A percentile compares a stretch with the other conserved stretches of the same genome.
Evolutionary conservation across 1,140 invertebrate species (phyloP).

Genomic region (Trichogramma pretiosum): DNA sequence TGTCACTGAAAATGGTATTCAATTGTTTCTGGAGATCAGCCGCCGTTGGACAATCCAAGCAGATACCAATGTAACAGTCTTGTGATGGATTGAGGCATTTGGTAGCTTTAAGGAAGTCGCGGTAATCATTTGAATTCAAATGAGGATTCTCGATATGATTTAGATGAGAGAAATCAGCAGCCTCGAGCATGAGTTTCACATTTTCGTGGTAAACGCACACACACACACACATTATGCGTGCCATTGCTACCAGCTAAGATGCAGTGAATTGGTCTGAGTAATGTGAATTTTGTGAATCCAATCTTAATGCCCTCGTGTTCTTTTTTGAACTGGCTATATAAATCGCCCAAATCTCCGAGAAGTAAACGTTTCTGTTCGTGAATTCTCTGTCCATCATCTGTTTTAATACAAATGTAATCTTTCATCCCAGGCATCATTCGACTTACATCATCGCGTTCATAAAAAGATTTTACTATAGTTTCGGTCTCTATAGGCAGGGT

Average conservation of each 20-base stretch:
- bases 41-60: constrained; percentile 4
- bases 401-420: constrained; percentile 14
- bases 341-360: constrained; percentile 4
- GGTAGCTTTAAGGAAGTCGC: not conserved
- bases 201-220: constrained; percentile 11
- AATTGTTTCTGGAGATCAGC: constrained; percentile 1
- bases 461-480: constrained; percentile 13
- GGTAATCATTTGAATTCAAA: constrained; percentile 1
- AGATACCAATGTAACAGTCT: constrained; percentile 5
- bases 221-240: constrained; percentile 14
- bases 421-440: constrained; percentile 13
- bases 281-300: constrained; percentile 11
- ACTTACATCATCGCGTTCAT: constrained; percentile 9
- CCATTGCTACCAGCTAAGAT: constrained; percentile 10
- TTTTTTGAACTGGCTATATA: constrained; percentile 7
- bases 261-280: constrained; percentile 6
- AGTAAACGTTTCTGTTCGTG: constrained; percentile 9
- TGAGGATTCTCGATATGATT: not conserved
- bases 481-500: no score
- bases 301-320: constrained; percentile 4
- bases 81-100: no score
- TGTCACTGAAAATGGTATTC: not conserved
- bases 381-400: not conserved
- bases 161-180: no score
- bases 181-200: constrained; percentile 4